Percentiles rank a stretch among this genome's conserved stretches.
These are phyloP conservation scores for Syndactyla subalaris DNA, from an alignment of 2,797 vertebrate genomes.

Conservation along the genomic window DNA sequence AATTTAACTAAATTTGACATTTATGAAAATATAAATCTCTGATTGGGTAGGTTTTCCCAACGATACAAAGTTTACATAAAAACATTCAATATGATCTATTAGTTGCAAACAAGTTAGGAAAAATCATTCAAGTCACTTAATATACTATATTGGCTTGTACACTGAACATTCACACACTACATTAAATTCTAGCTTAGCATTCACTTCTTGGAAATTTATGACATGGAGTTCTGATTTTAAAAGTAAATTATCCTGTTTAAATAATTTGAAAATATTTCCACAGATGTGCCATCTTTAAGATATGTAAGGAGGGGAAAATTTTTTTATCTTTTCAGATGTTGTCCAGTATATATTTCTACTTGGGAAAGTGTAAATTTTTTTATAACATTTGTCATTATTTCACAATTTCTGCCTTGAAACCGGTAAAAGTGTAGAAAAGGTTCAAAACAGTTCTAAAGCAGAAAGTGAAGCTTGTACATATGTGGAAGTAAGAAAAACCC, in stretches of 20 bases:
- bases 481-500: conserved; percentile 70
- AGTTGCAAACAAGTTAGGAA: conserved; percentile 97
- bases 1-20: conserved; percentile 99
- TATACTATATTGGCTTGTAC: conserved; percentile 91
- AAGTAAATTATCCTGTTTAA: conserved; percentile 22
- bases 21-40: conserved; percentile 99
- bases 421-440: conserved; percentile 71
- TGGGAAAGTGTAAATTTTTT: neutral
- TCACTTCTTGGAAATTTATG: conserved; percentile 70
- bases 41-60: conserved; percentile 93
- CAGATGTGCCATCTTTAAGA: neutral
- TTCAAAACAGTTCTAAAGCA: conserved; percentile 62
- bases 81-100: conserved; percentile 99
- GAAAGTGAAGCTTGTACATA: conserved; percentile 42
- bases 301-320: neutral
- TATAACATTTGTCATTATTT: conserved; percentile 36
- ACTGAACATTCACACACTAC: conserved; percentile 89
- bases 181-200: conserved; percentile 70
- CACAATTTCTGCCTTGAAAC: conserved; percentile 68
- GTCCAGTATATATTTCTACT: conserved; percentile 15
- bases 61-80: conserved; percentile 99
- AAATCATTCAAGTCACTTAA: conserved; percentile 98
- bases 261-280: conserved; percentile 43
- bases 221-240: conserved; percentile 28
- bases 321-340: neutral